These are phyloP conservation scores for Scolopax bukidnonensis DNA, from an alignment of 2,797 vertebrate species.

Conservation along the genomic window DNA sequence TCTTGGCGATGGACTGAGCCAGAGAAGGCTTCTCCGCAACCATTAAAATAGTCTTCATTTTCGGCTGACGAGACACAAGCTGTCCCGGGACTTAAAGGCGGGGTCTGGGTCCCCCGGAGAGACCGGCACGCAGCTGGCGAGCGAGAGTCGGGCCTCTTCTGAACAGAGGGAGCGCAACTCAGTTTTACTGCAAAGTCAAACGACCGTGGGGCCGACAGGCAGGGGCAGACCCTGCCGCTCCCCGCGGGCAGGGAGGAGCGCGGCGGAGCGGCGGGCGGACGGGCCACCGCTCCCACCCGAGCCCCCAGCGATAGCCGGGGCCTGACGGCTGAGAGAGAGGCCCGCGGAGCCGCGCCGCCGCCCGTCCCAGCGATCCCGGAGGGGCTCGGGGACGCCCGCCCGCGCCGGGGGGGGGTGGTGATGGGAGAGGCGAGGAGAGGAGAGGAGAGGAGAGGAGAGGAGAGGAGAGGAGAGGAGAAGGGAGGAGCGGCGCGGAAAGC, in stretches of 20 bases:
- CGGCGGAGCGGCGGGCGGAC: neutral
- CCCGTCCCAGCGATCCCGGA: neutral
- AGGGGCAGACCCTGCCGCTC: fast-evolving
- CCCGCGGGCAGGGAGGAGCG: neutral
- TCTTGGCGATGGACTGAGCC: conserved; percentile 95
- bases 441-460: neutral
- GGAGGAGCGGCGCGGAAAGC: neutral
- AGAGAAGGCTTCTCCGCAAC: conserved; percentile 96
- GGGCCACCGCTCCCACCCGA: neutral
- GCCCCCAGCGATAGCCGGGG: fast-evolving
- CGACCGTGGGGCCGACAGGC: fast-evolving
- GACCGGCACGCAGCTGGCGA: fast-evolving
- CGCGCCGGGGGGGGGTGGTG: neutral
- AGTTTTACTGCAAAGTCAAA: neutral
- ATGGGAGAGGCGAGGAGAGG: too few species aligned
- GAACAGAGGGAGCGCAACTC: neutral
- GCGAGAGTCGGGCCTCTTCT: neutral
- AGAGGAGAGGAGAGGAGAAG: too few species aligned
- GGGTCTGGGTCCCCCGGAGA: fast-evolving
- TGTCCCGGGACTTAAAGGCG: neutral
- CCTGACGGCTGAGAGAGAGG: neutral
- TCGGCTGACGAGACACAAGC: neutral
- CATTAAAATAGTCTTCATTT: conserved; percentile 94
- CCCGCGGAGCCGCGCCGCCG: neutral
- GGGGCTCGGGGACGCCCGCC: neutral